These are phyloP conservation scores for Erythrocercus mccallii DNA, from an alignment of 2,113 vertebrate genomes.

Conservation along the genomic window DNA sequence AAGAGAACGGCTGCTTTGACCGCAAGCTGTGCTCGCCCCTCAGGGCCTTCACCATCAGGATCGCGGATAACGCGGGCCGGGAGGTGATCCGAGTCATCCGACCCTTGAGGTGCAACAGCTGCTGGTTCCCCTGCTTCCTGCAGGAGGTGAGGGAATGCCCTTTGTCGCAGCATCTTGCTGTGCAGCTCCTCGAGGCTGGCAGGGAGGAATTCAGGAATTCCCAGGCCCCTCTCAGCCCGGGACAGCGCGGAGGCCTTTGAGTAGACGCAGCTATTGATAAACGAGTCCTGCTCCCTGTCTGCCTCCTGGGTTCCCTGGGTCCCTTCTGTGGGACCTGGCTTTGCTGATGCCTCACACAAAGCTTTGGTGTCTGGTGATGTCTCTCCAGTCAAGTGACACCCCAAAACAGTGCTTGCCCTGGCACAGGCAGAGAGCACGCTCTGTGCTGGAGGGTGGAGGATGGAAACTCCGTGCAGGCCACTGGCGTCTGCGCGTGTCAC, in stretches of 20 bases:
- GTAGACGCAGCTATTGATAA: neutral
- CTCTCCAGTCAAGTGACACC: neutral
- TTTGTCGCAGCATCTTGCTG: rapidly evolving
- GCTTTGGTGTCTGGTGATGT: neutral
- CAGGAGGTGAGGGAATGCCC: conserved; percentile 83
- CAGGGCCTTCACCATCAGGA: conserved; percentile 85
- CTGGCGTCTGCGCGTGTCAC: rapidly evolving
- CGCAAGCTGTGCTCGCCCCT: conserved; percentile 89
- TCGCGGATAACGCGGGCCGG: conserved; percentile 82
- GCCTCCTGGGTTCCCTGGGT: neutral
- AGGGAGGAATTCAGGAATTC: neutral
- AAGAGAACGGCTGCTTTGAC: conserved; percentile 91
- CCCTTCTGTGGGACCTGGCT: neutral
- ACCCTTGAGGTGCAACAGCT: conserved; percentile 91
- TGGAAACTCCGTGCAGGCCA: neutral
- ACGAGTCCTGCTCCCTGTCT: rapidly evolving
- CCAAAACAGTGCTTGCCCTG: neutral
- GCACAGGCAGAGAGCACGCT: neutral
- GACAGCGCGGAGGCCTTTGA: rapidly evolving
- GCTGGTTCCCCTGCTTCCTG: conserved; percentile 92
- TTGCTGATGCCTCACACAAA: neutral
- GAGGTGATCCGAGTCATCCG: conserved; percentile 88
- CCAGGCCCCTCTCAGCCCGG: neutral
- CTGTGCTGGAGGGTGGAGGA: neutral
- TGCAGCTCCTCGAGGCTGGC: neutral